Conservation (phyloP, 2,113 vertebrate genomes). For the Gobiocypris rarus region DNA sequence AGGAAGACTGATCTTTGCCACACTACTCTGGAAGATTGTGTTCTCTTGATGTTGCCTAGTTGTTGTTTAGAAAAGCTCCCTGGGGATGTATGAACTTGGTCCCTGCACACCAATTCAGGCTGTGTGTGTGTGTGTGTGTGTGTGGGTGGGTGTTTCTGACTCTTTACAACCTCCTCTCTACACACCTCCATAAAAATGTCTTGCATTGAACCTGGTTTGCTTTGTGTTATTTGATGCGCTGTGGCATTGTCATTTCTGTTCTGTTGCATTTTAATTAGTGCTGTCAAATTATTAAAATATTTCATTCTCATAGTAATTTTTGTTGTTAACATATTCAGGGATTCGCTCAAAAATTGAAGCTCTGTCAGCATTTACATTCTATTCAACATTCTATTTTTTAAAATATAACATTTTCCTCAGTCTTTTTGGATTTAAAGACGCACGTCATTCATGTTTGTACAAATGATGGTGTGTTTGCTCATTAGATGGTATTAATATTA, state of each 20-base stretch:
- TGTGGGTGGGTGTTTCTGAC: too few relatives aligned
- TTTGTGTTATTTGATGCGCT: not conserved
- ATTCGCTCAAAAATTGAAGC: not conserved
- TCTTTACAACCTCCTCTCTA: not conserved
- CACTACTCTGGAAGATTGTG: not conserved
- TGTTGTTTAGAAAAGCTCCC: constrained; percentile 51
- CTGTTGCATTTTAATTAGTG: not conserved
- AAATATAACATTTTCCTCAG: too few relatives aligned
- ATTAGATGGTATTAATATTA: not conserved
- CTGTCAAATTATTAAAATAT: not conserved
- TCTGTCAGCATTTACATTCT: not conserved
- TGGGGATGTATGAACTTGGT: constrained; percentile 20
- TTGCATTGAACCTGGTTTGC: not conserved
- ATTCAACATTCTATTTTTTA: too few relatives aligned
- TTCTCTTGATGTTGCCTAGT: constrained; percentile 40
- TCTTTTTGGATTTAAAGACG: not conserved
- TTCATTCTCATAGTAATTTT: not conserved
- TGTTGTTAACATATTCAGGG: not conserved
- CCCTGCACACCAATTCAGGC: not conserved
- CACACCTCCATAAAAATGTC: not conserved
- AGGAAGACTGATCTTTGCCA: constrained; percentile 47
- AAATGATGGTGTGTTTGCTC: not conserved
- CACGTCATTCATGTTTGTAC: not conserved
- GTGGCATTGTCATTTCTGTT: not conserved
- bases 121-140: not conserved